These are phyloP conservation scores for Protula sp. DNA, from an alignment of 2,888 invertebrate genomes.

Conservation along the genomic window DNA sequence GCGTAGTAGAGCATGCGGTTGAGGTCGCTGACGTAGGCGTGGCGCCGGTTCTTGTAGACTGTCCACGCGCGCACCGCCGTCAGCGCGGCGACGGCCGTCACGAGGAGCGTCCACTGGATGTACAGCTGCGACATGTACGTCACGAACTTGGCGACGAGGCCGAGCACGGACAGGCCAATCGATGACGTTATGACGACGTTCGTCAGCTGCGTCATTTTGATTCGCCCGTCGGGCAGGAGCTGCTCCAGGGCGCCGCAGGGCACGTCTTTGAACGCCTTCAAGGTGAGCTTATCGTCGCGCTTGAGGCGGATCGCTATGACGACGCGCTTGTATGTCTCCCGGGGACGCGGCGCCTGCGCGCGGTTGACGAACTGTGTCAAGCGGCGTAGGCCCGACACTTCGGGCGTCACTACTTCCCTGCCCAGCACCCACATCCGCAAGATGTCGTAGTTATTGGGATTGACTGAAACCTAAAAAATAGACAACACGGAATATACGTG, in stretches of 20 bases:
- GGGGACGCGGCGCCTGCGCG: constrained; percentile 14
- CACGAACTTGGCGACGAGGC: constrained; percentile 40
- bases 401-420: constrained; percentile 27
- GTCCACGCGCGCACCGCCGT: constrained; percentile 33
- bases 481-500: too few species aligned
- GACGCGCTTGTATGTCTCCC: constrained; percentile 46
- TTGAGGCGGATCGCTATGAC: constrained; percentile 47
- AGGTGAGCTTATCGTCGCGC: constrained; percentile 45
- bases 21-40: constrained; percentile 40
- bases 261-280: constrained; percentile 51
- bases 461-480: constrained; percentile 39
- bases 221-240: constrained; percentile 45
- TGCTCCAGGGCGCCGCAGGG: constrained; percentile 42
- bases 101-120: constrained; percentile 36
- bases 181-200: constrained; percentile 32
- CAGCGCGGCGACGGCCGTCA: constrained; percentile 32
- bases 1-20: constrained; percentile 46
- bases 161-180: constrained; percentile 27
- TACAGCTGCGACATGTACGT: constrained; percentile 33
- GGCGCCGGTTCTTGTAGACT: constrained; percentile 38
- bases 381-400: constrained; percentile 22
- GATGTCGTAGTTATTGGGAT: constrained; percentile 43
- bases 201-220: constrained; percentile 38
- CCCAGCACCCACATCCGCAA: constrained; percentile 50
- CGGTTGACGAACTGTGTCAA: constrained; percentile 12